These are phyloP conservation scores for Microchirus variegatus DNA, from an alignment of 2,797 vertebrate genomes.

Conservation along the genomic window DNA sequence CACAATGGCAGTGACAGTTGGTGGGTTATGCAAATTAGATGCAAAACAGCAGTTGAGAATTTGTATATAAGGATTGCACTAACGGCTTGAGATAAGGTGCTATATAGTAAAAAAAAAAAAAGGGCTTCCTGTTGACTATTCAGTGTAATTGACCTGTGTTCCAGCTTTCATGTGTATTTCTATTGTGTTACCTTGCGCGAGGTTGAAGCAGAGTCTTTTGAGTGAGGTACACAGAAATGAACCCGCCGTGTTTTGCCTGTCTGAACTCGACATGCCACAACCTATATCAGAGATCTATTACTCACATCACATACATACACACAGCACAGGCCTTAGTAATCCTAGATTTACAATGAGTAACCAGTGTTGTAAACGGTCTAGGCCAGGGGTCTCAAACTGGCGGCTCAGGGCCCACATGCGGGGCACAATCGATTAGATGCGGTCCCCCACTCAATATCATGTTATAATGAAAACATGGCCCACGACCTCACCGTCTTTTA, in stretches of 20 bases:
- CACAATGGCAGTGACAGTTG: conserved; percentile 74
- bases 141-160: conserved; percentile 36
- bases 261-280: conserved; percentile 58
- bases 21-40: conserved; percentile 78
- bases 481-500: no score
- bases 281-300: conserved; percentile 51
- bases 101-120: conserved; percentile 47
- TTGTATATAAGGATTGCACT: conserved; percentile 73
- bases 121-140: conserved; percentile 50
- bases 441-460: no score
- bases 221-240: conserved; percentile 48
- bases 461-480: no score
- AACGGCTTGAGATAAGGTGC: conserved; percentile 63
- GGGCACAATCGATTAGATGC: no score
- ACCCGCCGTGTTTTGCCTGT: conserved; percentile 33
- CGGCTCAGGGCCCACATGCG: no score
- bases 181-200: conserved; percentile 33
- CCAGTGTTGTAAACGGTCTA: conserved; percentile 41
- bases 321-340: conserved; percentile 30
- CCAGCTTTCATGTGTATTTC: conserved; percentile 32
- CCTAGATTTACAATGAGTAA: conserved; percentile 34
- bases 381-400: no score
- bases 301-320: conserved; percentile 5
- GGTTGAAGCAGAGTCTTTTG: conserved; percentile 45
- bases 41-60: conserved; percentile 68